phyloP scores from a whole-genome alignment of 2,888 invertebrate genomes.

The Acrobasis consociella region DNA sequence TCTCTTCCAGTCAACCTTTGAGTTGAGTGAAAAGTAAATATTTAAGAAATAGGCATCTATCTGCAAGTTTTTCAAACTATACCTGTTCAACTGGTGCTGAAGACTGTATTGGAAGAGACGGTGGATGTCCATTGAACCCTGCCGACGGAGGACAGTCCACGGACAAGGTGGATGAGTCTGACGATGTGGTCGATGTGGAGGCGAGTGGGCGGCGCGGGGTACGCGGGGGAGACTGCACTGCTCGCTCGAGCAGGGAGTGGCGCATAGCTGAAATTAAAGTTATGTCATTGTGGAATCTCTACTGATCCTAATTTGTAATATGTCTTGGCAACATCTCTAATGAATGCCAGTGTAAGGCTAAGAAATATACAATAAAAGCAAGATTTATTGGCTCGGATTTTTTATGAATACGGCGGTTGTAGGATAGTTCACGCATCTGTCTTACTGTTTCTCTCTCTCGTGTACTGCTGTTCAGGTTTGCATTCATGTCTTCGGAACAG shows the following conservation, averaged over 20 bases:
- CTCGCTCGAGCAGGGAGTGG: slow-evolving; percentile 85
- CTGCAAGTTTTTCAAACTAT: background rate
- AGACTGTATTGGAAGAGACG: slow-evolving; percentile 51
- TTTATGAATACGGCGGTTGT: too few species aligned
- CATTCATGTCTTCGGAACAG: too few species aligned
- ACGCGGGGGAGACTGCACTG: slow-evolving; percentile 72
- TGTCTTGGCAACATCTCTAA: too few species aligned
- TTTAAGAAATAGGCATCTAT: too few species aligned
- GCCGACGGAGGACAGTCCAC: slow-evolving; percentile 74
- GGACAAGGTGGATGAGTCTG: slow-evolving; percentile 84
- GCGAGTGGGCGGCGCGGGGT: slow-evolving; percentile 82
- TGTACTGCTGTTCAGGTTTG: too few species aligned
- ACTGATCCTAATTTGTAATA: background rate
- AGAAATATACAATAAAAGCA: too few species aligned
- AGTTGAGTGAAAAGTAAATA: too few species aligned
- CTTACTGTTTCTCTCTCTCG: too few species aligned
- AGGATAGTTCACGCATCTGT: too few species aligned
- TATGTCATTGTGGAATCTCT: background rate
- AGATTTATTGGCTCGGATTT: too few species aligned
- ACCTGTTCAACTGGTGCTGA: slow-evolving; percentile 66
- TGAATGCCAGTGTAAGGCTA: too few species aligned
- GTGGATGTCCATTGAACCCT: slow-evolving; percentile 56
- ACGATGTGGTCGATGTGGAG: slow-evolving; percentile 86
- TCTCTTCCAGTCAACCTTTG: too few species aligned
- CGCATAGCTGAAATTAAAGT: slow-evolving; percentile 80